Conservation (phyloP, 2,113 vertebrate species). For the Catagonus wagneri region DNA sequence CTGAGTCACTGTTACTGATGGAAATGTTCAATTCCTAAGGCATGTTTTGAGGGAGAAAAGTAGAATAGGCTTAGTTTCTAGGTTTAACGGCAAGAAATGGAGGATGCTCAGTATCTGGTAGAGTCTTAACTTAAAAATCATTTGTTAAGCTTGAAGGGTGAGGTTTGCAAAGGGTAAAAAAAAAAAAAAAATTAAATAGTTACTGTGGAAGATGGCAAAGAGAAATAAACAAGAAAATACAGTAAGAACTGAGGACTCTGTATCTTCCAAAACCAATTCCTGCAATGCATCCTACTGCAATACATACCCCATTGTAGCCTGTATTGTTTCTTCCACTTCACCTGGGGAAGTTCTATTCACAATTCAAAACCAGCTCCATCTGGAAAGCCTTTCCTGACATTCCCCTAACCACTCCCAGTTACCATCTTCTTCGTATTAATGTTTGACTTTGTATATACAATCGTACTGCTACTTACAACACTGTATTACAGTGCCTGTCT, state of each 20-base stretch:
- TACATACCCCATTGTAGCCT: background rate
- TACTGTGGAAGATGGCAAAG: conserved; percentile 1
- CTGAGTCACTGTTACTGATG: background rate
- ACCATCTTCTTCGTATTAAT: background rate
- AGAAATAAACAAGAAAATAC: background rate
- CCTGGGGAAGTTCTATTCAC: background rate
- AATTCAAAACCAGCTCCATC: conserved; percentile 10
- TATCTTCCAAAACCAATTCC: conserved; percentile 9
- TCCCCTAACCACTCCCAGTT: background rate
- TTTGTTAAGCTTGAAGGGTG: conserved; percentile 16
- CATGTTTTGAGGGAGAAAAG: background rate
- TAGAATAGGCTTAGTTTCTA: background rate
- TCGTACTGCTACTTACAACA: background rate
- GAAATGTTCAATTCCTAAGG: conserved; percentile 17
- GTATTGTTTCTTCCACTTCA: background rate
- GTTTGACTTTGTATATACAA: background rate
- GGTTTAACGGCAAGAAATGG: background rate
- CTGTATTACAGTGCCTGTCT: background rate
- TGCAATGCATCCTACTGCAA: background rate
- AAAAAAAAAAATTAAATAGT: conserved; percentile 28
- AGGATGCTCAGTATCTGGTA: background rate
- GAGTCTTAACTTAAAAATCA: background rate
- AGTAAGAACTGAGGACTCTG: background rate
- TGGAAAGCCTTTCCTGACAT: conserved; percentile 1
- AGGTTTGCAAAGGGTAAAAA: background rate